These are phyloP conservation scores for Corbicula japonica DNA, from an alignment of 2,888 invertebrate species.

Conservation along the genomic window DNA sequence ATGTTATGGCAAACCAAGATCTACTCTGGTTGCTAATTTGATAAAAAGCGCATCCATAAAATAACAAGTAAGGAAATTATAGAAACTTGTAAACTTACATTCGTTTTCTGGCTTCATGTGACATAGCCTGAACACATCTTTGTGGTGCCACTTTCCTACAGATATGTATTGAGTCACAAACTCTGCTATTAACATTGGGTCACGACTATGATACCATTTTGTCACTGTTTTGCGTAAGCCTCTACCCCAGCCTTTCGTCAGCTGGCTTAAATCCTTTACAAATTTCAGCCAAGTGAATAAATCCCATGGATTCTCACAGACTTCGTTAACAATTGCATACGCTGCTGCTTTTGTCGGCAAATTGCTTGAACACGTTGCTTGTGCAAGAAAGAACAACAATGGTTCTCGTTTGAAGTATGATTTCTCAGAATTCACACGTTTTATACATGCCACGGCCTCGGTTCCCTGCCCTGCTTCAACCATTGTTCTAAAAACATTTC, in stretches of 20 bases:
- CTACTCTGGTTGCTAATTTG: too few relatives aligned
- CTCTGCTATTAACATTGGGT: conserved; percentile 89
- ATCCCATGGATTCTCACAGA: conserved; percentile 90
- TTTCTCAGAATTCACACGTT: conserved; percentile 61
- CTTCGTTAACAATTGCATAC: conserved; percentile 88
- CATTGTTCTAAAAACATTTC: conserved; percentile 61
- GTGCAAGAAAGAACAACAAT: conserved; percentile 90
- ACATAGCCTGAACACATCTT: conserved; percentile 89
- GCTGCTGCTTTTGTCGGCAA: conserved; percentile 88
- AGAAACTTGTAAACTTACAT: conserved; percentile 79
- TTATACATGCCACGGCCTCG: conserved; percentile 64
- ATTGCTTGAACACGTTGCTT: conserved; percentile 88
- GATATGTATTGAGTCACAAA: conserved; percentile 89
- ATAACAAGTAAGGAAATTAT: too few relatives aligned
- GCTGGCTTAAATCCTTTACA: conserved; percentile 86
- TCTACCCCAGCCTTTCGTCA: conserved; percentile 88
- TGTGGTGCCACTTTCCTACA: conserved; percentile 86
- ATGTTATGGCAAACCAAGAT: too few relatives aligned
- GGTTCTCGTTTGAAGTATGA: conserved; percentile 67
- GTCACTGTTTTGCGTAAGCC: conserved; percentile 90
- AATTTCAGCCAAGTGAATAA: conserved; percentile 90
- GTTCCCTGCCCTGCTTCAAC: conserved; percentile 65
- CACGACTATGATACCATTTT: conserved; percentile 90
- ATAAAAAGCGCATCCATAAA: too few relatives aligned
- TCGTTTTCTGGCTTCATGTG: conserved; percentile 80